Evolutionary conservation across 2,797 vertebrate genomes (phyloP).

Genomic region (Lindbergichthys nudifrons): DNA sequence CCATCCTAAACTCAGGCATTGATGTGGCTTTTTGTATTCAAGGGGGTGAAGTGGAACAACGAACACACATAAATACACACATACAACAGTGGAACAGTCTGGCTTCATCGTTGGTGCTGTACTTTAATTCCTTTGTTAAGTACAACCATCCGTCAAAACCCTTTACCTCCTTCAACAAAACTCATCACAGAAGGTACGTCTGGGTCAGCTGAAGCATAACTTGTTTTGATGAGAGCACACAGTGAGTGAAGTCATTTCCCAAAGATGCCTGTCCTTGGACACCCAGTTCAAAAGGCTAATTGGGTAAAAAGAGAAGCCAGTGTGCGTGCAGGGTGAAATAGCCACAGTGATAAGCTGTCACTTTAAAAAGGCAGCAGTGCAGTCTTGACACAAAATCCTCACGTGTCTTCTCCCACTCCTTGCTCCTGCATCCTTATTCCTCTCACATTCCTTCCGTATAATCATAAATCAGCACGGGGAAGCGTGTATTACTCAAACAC

Average conservation of each 20-base stretch:
- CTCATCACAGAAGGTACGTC: constrained; percentile 45
- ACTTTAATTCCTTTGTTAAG: constrained; percentile 42
- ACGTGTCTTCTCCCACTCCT: constrained; percentile 26
- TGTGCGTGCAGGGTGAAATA: constrained; percentile 40
- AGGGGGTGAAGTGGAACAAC: constrained; percentile 55
- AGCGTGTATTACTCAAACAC: constrained; percentile 25
- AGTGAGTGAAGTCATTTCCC: constrained; percentile 54
- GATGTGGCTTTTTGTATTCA: constrained; percentile 48
- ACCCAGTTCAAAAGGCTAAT: constrained; percentile 46
- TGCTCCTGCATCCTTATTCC: constrained; percentile 23
- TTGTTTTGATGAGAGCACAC: constrained; percentile 46
- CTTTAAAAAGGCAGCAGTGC: constrained; percentile 58
- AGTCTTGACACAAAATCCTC: constrained; percentile 36
- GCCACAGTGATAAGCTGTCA: constrained; percentile 42
- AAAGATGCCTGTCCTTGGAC: constrained; percentile 40
- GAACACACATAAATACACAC: constrained; percentile 66
- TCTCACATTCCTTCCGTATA: constrained; percentile 35
- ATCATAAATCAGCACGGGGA: constrained; percentile 44
- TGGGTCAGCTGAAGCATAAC: constrained; percentile 51
- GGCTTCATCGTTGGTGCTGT: constrained; percentile 34
- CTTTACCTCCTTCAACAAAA: constrained; percentile 45
- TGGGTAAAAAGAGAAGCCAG: constrained; percentile 51
- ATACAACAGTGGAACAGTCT: constrained; percentile 45
- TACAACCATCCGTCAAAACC: constrained; percentile 48
- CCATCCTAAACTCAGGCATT: constrained; percentile 41